A percentile compares a stretch with the other conserved stretches of the same genome.
phyloP scores from a whole-genome alignment of 2,797 vertebrate genomes.

The Phataginus tricuspis region DNA sequence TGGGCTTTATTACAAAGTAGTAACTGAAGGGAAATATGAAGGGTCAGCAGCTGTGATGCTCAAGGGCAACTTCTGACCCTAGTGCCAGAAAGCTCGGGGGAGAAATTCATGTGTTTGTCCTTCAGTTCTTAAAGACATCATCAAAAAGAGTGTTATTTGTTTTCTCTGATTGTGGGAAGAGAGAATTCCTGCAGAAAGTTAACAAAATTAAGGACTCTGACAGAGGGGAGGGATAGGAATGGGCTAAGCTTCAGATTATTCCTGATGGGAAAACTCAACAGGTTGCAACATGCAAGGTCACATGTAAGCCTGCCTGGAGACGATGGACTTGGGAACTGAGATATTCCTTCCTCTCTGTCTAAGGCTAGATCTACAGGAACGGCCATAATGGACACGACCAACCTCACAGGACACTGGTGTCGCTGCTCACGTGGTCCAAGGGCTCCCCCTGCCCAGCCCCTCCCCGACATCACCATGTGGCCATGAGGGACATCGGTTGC shows the following conservation, averaged over 20 bases:
- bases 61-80: not conserved
- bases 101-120: not conserved
- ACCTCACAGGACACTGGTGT: fast-evolving
- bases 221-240: not conserved
- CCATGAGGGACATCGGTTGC: fast-evolving
- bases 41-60: not conserved
- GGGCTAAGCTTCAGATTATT: not conserved
- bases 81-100: not conserved
- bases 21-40: not conserved
- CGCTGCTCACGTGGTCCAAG: not conserved
- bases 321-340: not conserved
- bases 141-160: not conserved
- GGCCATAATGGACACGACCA: not conserved
- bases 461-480: not conserved
- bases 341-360: not conserved
- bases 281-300: not conserved
- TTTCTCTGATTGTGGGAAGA: not conserved
- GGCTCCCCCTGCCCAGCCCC: too few species aligned
- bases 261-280: not conserved
- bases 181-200: not conserved
- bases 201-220: not conserved
- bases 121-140: not conserved
- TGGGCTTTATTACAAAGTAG: not conserved
- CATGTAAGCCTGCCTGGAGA: not conserved
- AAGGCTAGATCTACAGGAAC: not conserved